A percentile compares a stretch with the other conserved stretches of the same genome.
These are phyloP conservation scores for Philypnodon macrostomus DNA, from an alignment of 2,797 vertebrate species.

Conservation along the genomic window DNA sequence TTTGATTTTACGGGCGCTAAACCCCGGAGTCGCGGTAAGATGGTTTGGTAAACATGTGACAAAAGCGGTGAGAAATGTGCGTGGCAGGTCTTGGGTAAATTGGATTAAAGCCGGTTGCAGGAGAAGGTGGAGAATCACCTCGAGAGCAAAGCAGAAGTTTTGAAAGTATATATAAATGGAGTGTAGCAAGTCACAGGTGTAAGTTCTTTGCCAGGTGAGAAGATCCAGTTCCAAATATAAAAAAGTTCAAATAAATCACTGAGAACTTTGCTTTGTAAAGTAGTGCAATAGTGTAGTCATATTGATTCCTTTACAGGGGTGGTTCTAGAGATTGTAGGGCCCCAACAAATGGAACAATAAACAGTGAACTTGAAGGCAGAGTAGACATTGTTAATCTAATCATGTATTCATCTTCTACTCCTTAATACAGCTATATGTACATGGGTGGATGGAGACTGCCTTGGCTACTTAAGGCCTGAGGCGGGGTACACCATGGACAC, in stretches of 20 bases:
- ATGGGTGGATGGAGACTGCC: too few relatives aligned
- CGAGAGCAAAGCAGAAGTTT: conserved; percentile 37
- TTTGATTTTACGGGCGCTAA: conserved; percentile 56
- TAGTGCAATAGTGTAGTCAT: too few relatives aligned
- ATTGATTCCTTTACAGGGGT: too few relatives aligned
- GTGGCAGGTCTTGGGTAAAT: conserved; percentile 32
- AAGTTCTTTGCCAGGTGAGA: conserved; percentile 10
- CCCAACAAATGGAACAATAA: too few relatives aligned
- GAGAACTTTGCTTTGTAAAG: too few relatives aligned
- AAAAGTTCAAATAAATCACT: background rate
- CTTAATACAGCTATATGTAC: too few relatives aligned
- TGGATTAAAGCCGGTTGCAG: conserved; percentile 40
- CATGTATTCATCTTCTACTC: too few relatives aligned
- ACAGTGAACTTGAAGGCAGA: too few relatives aligned
- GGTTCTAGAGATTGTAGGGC: too few relatives aligned
- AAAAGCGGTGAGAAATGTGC: conserved; percentile 35
- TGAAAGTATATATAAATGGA: conserved; percentile 28
- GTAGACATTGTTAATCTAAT: too few relatives aligned
- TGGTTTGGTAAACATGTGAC: conserved; percentile 63
- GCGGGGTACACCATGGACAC: too few relatives aligned
- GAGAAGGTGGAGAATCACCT: conserved; percentile 47
- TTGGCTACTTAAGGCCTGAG: too few relatives aligned
- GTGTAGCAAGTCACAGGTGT: conserved; percentile 25
- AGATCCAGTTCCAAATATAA: background rate
- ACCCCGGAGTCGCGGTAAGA: conserved; percentile 45